Percentiles rank a stretch among this genome's conserved stretches.
These are phyloP conservation scores for Drosophila maculinotata DNA, from an alignment of 2,888 invertebrate species.

Conservation along the genomic window DNA sequence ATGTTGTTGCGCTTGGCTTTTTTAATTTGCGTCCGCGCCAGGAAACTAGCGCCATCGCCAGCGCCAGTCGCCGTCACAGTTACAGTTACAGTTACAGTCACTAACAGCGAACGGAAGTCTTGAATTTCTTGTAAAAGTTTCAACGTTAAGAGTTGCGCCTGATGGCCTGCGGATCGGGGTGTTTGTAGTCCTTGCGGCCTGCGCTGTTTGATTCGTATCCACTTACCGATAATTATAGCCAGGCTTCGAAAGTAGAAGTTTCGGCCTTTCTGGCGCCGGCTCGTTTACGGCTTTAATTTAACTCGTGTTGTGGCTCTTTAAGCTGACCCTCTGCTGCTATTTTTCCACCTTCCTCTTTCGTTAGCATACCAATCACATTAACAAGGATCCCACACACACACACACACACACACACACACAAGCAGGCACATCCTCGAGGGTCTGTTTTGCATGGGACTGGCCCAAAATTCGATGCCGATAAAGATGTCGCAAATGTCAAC, in stretches of 20 bases:
- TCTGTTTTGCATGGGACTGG: constrained; percentile 46
- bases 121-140: constrained; percentile 63
- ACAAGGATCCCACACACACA: constrained; percentile 20
- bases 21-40: constrained; percentile 58
- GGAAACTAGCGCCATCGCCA: constrained; percentile 41
- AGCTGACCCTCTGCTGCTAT: constrained; percentile 6
- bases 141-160: constrained; percentile 17
- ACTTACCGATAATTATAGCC: constrained; percentile 38
- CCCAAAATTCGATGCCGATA: constrained; percentile 54
- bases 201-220: constrained; percentile 31
- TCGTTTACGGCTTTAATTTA: background rate
- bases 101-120: constrained; percentile 59
- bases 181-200: constrained; percentile 5
- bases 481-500: constrained; percentile 79
- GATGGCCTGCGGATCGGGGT: background rate
- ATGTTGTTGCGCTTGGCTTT: constrained; percentile 15
- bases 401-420: constrained; percentile 2
- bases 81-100: constrained; percentile 35
- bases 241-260: constrained; percentile 7
- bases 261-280: background rate
- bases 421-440: constrained; percentile 4
- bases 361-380: constrained; percentile 50
- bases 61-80: constrained; percentile 34
- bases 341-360: background rate
- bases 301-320: background rate